Evolutionary conservation across 37 sponge, comb jelly and placozoan genomes (phyloP).

Genomic region (Agelas oroides): DNA sequence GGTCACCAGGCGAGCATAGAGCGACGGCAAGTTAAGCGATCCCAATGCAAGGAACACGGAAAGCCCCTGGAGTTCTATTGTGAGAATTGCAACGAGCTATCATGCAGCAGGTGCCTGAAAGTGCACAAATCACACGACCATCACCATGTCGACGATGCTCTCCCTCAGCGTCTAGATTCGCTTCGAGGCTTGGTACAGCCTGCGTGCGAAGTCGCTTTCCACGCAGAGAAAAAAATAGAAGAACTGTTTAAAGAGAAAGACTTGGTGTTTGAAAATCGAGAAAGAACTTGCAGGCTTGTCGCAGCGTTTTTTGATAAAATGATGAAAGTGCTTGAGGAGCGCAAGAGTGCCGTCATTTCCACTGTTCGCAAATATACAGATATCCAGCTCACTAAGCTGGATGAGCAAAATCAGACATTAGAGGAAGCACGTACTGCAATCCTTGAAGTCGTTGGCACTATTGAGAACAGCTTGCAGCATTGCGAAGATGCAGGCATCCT

Average conservation of each 20-base stretch:
- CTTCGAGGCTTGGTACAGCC: conserved; percentile 30
- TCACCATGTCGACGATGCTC: conserved; percentile 2
- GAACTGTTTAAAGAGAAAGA: neutral
- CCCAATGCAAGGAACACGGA: conserved; percentile 15
- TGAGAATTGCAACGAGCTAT: conserved; percentile 26
- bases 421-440: conserved; percentile 8
- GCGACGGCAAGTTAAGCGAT: neutral
- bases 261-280: neutral
- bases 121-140: neutral
- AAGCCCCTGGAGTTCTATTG: conserved; percentile 33
- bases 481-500: conserved; percentile 3
- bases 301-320: conserved; percentile 2
- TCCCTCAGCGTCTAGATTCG: neutral
- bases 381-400: conserved; percentile 20
- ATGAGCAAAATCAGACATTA: conserved; percentile 19
- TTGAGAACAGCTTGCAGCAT: conserved; percentile 2
- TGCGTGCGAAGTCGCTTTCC: conserved; percentile 31
- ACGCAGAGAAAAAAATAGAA: conserved; percentile 15
- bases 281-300: neutral
- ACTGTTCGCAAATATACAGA: conserved; percentile 26
- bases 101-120: conserved; percentile 23
- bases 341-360: conserved; percentile 17
- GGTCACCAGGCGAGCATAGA: neutral
- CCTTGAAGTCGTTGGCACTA: neutral
- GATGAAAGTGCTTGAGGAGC: neutral